Evolutionary conservation across 1,140 invertebrate genomes (phyloP).

Genomic region (Apis mellifera): Amel_HAv3.1 CM009944.2:4516001-4516500

Average conservation of each 20-base stretch:
- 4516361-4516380: too few species aligned
- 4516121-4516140: slow-evolving; percentile 75
- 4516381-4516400: too few species aligned
- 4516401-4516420: too few species aligned
- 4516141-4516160: slow-evolving; percentile 75
- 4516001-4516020: slow-evolving; percentile 64
- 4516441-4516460: too few species aligned
- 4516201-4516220: slow-evolving; percentile 43
- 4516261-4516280: background rate
- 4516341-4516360: too few species aligned
- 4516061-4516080: slow-evolving; percentile 36
- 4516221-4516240: background rate
- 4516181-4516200: slow-evolving; percentile 78
- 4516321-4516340: too few species aligned
- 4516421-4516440: too few species aligned
- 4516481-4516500: too few species aligned
- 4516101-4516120: slow-evolving; percentile 53
- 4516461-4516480: too few species aligned
- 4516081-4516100: slow-evolving; percentile 62
- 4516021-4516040: slow-evolving; percentile 38
- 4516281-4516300: background rate
- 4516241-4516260: background rate
- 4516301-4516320: too few species aligned
- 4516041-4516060: slow-evolving; percentile 52
- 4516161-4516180: slow-evolving; percentile 82